These are phyloP conservation scores for Dascyllus trimaculatus DNA, from an alignment of 2,113 vertebrate species.

Conservation along the genomic window DNA sequence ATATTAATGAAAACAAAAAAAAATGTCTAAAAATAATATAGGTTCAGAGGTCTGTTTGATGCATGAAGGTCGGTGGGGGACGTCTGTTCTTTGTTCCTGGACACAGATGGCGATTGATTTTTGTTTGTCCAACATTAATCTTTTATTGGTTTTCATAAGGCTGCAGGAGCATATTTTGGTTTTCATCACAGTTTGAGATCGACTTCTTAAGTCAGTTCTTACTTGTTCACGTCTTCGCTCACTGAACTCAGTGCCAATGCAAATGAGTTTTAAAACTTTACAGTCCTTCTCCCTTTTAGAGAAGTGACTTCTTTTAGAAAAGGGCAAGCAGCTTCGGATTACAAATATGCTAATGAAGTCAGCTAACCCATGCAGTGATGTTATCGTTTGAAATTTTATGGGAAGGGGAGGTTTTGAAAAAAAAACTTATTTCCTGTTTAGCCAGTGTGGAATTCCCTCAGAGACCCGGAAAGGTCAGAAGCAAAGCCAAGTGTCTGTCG, in stretches of 20 bases:
- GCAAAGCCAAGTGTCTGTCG: slow-evolving; percentile 63
- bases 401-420: slow-evolving; percentile 37
- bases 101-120: slow-evolving; percentile 55
- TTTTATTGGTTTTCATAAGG: slow-evolving; percentile 41
- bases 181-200: slow-evolving; percentile 46
- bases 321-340: slow-evolving; percentile 43
- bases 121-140: slow-evolving; percentile 40
- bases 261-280: slow-evolving; percentile 14
- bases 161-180: slow-evolving; percentile 30
- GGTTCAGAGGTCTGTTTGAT: slow-evolving; percentile 46
- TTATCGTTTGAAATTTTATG: slow-evolving; percentile 65
- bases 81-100: slow-evolving; percentile 34
- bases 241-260: slow-evolving; percentile 8
- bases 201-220: slow-evolving; percentile 10
- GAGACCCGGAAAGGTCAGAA: slow-evolving; percentile 69
- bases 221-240: slow-evolving; percentile 14
- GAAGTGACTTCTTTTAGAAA: slow-evolving; percentile 19
- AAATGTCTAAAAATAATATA: slow-evolving; percentile 12
- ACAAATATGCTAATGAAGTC: slow-evolving; percentile 73
- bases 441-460: slow-evolving; percentile 62
- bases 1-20: slow-evolving; percentile 46
- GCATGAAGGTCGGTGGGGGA: slow-evolving; percentile 18
- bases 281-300: background rate
- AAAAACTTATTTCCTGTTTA: slow-evolving; percentile 64
- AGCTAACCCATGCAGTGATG: slow-evolving; percentile 50